A percentile compares a stretch with the other conserved stretches of the same genome.
Evolutionary conservation across 1,140 invertebrate species (phyloP).

Genomic region (Argopecten irradians): DNA sequence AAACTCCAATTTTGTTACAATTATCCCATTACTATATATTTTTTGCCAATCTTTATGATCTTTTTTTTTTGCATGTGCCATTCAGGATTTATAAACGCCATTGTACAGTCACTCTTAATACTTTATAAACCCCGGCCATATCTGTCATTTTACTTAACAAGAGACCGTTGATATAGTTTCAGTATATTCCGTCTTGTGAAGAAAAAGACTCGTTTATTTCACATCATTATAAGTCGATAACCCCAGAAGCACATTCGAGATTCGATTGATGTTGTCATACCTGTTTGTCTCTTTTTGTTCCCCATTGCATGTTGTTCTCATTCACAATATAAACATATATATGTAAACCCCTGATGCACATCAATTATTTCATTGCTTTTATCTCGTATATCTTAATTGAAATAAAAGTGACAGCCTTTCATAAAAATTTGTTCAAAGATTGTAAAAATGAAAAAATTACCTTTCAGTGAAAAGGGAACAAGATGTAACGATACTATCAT

Average conservation of each 20-base stretch:
- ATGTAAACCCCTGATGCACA: background rate
- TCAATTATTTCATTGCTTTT: background rate
- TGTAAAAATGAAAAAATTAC: background rate
- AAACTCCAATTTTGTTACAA: too few relatives aligned
- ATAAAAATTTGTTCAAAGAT: conserved; percentile 10
- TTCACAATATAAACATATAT: background rate
- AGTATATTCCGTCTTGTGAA: too few relatives aligned
- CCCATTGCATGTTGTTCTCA: background rate
- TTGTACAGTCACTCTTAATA: too few relatives aligned
- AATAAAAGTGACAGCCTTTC: conserved; percentile 17
- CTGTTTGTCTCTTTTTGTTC: background rate
- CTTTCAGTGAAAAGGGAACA: background rate
- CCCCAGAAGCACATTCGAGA: background rate
- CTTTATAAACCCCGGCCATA: too few relatives aligned
- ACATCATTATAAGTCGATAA: too few relatives aligned
- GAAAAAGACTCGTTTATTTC: too few relatives aligned
- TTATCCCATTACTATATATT: too few relatives aligned
- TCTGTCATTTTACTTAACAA: too few relatives aligned
- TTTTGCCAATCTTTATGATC: too few relatives aligned
- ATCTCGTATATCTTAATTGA: conserved; percentile 3
- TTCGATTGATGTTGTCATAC: background rate
- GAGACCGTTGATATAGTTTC: too few relatives aligned
- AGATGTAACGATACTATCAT: background rate
- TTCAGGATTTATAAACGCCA: too few relatives aligned
- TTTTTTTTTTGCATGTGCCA: too few relatives aligned